These are phyloP conservation scores for Hystrix cristata DNA, from an alignment of 2,113 vertebrate species.

Conservation along the genomic window DNA sequence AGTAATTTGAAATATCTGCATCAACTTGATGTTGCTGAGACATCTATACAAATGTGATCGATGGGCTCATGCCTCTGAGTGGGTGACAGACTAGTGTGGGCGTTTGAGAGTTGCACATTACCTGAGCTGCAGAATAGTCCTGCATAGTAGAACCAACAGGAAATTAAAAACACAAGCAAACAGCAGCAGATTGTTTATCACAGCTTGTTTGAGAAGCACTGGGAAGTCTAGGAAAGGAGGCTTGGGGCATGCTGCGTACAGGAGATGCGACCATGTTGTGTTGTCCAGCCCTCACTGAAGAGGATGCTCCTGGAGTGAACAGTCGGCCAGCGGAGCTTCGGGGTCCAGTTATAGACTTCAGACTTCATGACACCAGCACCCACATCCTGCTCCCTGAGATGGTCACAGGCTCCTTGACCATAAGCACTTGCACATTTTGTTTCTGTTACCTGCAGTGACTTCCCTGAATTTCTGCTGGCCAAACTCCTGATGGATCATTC, in stretches of 20 bases:
- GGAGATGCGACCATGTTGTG: not conserved
- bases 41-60: no score
- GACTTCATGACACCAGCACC: not conserved
- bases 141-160: not conserved
- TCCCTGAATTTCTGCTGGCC: not conserved
- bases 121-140: not conserved
- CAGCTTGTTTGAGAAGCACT: not conserved
- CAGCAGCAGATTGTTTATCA: not conserved
- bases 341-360: not conserved
- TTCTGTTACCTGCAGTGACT: not conserved
- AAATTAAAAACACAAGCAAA: not conserved
- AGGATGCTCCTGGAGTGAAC: not conserved
- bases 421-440: not conserved
- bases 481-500: not conserved
- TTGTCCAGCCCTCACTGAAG: not conserved
- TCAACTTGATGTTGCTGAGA: not conserved
- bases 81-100: not conserved
- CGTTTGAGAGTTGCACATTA: not conserved
- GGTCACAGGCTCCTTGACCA: not conserved
- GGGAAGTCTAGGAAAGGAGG: not conserved
- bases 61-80: not conserved
- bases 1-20: not conserved
- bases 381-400: accelerated
- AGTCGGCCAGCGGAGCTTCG: not conserved
- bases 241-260: not conserved